These are phyloP conservation scores for Lepeophtheirus salmonis DNA, from an alignment of 1,140 invertebrate species.

Conservation along the genomic window DNA sequence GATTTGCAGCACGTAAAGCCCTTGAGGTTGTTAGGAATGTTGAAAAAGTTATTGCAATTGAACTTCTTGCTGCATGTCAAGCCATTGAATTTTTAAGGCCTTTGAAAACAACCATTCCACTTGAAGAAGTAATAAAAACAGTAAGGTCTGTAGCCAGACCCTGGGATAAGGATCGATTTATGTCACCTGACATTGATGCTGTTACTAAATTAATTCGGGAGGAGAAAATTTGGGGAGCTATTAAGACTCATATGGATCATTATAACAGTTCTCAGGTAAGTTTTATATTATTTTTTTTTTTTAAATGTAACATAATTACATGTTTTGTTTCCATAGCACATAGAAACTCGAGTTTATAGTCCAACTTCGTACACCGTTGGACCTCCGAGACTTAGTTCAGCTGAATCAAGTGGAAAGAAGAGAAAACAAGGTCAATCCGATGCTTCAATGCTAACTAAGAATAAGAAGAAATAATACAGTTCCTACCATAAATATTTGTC, in stretches of 20 bases:
- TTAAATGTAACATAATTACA: neutral
- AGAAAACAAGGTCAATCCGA: neutral
- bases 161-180: conserved; percentile 44
- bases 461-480: conserved; percentile 1
- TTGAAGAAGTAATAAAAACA: conserved; percentile 45
- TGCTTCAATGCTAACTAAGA: neutral
- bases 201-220: conserved; percentile 37
- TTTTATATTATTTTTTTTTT: no score
- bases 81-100: conserved; percentile 52
- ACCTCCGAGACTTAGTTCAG: conserved; percentile 6
- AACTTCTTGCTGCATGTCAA: conserved; percentile 48
- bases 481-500: no score
- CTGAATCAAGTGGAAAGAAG: conserved; percentile 1
- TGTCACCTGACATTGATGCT: conserved; percentile 44
- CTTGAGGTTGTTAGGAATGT: conserved; percentile 45
- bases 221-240: conserved; percentile 37
- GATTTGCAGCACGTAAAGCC: conserved; percentile 46
- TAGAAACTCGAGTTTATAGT: conserved; percentile 32
- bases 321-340: conserved; percentile 24
- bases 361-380: conserved; percentile 27
- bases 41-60: conserved; percentile 46
- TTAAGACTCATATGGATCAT: conserved; percentile 31
- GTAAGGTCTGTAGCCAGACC: conserved; percentile 38
- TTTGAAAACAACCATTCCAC: conserved; percentile 43
- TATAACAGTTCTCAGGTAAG: conserved; percentile 28